phyloP scores from a whole-genome alignment of 2,113 vertebrate species.

The Chamaea fasciata region DNA sequence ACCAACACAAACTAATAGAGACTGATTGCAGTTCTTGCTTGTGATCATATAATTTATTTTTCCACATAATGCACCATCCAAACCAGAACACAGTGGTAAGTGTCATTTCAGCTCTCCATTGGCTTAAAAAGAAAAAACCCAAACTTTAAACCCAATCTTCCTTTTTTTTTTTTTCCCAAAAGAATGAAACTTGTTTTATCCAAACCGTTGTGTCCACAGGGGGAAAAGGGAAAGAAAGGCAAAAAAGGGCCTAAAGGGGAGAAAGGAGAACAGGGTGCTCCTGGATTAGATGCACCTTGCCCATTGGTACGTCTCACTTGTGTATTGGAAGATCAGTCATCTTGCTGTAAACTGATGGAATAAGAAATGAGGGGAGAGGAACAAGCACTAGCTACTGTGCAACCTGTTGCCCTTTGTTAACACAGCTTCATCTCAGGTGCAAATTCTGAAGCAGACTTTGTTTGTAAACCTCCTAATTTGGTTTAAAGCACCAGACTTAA shows the following conservation, averaged over 20 bases:
- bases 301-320: conserved; percentile 94
- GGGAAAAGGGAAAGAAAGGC: conserved; percentile 99
- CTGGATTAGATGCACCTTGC: conserved; percentile 99
- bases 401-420: not conserved
- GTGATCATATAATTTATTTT: conserved; percentile 45
- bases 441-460: not conserved
- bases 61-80: conserved; percentile 48
- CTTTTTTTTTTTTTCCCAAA: not conserved
- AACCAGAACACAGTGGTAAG: conserved; percentile 74
- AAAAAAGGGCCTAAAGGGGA: conserved; percentile 99
- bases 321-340: conserved; percentile 66
- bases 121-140: conserved; percentile 36
- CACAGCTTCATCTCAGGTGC: not conserved
- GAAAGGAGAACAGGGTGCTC: conserved; percentile 99
- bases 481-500: not conserved
- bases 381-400: conserved; percentile 43
- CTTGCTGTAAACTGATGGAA: conserved; percentile 43
- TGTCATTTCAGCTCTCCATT: conserved; percentile 72
- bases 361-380: conserved; percentile 69
- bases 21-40: conserved; percentile 26
- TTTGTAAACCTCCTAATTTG: not conserved
- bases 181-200: conserved; percentile 81
- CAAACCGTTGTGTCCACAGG: conserved; percentile 96
- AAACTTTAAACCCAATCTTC: conserved; percentile 34
- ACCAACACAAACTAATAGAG: not conserved